These are phyloP conservation scores for Drosophila ustulata DNA, from an alignment of 2,888 invertebrate genomes.

Conservation along the genomic window DNA sequence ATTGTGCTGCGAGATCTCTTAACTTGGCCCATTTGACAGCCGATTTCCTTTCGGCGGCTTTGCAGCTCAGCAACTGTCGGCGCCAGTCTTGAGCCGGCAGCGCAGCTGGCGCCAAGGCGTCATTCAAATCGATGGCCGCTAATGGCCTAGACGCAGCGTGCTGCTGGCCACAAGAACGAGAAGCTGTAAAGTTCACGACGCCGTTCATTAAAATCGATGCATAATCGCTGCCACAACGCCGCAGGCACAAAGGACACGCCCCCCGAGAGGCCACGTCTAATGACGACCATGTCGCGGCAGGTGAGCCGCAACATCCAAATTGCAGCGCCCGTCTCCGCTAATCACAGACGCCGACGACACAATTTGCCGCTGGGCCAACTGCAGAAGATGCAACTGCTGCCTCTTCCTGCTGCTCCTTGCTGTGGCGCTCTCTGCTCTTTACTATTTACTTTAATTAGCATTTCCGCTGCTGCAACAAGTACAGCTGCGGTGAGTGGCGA, in stretches of 20 bases:
- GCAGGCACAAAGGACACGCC: constrained; percentile 67
- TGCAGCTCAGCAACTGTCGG: constrained; percentile 27
- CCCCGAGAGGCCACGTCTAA: constrained; percentile 43
- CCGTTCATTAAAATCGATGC: constrained; percentile 70
- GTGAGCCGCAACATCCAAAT: constrained; percentile 49
- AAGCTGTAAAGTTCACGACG: constrained; percentile 66
- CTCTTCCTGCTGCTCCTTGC: constrained; percentile 11
- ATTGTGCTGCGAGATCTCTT: constrained; percentile 23
- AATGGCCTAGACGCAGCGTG: constrained; percentile 42
- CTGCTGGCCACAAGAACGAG: constrained; percentile 1
- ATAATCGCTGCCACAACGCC: constrained; percentile 50
- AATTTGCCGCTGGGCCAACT: constrained; percentile 3
- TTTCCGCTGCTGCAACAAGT: constrained; percentile 57
- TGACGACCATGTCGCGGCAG: constrained; percentile 69
- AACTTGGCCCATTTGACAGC: constrained; percentile 66
- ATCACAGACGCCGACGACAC: constrained; percentile 62
- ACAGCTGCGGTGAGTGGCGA: constrained; percentile 6
- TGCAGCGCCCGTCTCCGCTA: constrained; percentile 55
- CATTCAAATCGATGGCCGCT: constrained; percentile 64
- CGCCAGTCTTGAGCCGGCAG: constrained; percentile 60
- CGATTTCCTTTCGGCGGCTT: constrained; percentile 67
- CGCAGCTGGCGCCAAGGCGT: constrained; percentile 68
- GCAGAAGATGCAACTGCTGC: constrained; percentile 25
- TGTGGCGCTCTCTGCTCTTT: constrained; percentile 32
- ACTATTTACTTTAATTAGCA: constrained; percentile 80